Evolutionary conservation across 2,113 vertebrate genomes (phyloP), one percentile per base, ranked within the genome.

Genomic region (Barnardius zonarius): DNA sequence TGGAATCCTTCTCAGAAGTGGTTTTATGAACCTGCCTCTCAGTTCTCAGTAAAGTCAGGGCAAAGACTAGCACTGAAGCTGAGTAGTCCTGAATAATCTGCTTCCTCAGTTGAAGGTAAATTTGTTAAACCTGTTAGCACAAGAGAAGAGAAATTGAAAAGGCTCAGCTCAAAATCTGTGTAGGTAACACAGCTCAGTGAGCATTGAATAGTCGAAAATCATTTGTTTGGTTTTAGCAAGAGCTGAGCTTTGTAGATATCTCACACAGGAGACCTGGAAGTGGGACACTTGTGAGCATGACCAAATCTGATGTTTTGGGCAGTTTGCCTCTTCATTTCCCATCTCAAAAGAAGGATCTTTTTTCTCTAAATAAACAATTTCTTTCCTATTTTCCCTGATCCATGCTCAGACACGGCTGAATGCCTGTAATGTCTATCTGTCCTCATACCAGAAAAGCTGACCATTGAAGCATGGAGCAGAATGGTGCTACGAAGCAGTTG

Each of bases 401-500:
- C 39, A 54, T 74, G 82, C 81, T 59, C 43, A 39, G 82, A 22
- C 6, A 4, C 4, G 78, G 66, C 0, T 39, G 62, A 83, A 35
- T 28, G 69, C 66, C 70, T 52, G n/a, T 20, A 35, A 22, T 13
- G 43, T 13, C 11, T 46, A 15, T 27, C 69, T 6, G 28, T 35
- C 43, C 79, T 41, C 49, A 33, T 41, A 35, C 39, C 86, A 57
- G 81, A 7, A 52, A n/a, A 14, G 5, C 61, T 0, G 0, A 17
- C 10, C 49, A 6, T 0, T 27, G 72, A 31, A 5, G 63, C 7
- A 5, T 0, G 30, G 41, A 55, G 67, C 41, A 30, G n/a, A 59
- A 46, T 0, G 30, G 44, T 24, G 49, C 66, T 61, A 57, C 8
- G 59, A 62, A 69, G 66, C 14, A 16, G 41, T 1, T 74, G 49